Conservation (phyloP, 2,888 invertebrate genomes). For the Keiferia lycopersicella region DNA sequence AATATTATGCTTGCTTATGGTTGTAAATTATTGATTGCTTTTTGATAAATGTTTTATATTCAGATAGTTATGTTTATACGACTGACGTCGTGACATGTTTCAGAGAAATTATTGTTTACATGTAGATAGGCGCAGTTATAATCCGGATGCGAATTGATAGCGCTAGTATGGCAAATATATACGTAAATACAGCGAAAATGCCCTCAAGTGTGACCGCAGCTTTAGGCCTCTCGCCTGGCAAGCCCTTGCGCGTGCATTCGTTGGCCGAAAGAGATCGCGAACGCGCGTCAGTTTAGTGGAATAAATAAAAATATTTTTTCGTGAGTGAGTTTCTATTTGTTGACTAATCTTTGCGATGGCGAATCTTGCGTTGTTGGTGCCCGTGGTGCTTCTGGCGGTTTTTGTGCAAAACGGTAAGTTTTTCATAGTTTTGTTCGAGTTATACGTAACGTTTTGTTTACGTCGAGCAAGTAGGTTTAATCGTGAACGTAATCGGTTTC, state of each 20-base stretch:
- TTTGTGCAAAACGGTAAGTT: constrained; percentile 64
- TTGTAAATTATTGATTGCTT: background rate
- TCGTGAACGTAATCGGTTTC: constrained; percentile 5
- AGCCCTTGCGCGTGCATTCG: constrained; percentile 55
- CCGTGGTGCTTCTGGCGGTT: constrained; percentile 65
- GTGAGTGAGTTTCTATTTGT: constrained; percentile 44
- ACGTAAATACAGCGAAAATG: constrained; percentile 14
- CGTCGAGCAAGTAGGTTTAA: constrained; percentile 18
- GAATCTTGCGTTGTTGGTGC: constrained; percentile 61
- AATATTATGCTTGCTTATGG: too few species aligned
- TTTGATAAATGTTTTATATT: background rate
- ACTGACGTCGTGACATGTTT: background rate
- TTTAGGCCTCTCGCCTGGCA: constrained; percentile 18
- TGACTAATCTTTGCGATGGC: constrained; percentile 58
- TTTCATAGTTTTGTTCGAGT: constrained; percentile 23
- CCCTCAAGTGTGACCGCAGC: constrained; percentile 22
- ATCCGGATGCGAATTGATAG: constrained; percentile 10
- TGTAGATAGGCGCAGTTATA: too few species aligned
- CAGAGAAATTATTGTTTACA: background rate
- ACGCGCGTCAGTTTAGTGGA: constrained; percentile 30
- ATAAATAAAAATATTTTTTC: constrained; percentile 12
- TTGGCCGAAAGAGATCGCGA: constrained; percentile 51
- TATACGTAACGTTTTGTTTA: constrained; percentile 31
- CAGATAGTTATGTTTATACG: background rate
- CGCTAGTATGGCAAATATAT: background rate